A percentile compares a stretch with the other conserved stretches of the same genome.
phyloP scores from a whole-genome alignment of 1,140 invertebrate genomes.

The Rhagoletis zephyria region DNA sequence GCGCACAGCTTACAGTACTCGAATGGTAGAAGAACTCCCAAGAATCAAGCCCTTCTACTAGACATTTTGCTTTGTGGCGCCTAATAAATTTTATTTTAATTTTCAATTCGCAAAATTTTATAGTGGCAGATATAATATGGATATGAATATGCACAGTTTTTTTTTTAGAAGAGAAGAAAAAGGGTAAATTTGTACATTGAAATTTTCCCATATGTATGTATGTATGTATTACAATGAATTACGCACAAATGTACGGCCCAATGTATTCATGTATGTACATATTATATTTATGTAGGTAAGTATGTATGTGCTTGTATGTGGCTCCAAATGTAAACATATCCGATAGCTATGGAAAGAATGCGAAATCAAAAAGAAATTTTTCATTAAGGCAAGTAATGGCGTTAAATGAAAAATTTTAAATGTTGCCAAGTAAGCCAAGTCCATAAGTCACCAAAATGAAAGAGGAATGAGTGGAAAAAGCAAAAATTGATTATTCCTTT shows the following conservation, averaged over 20 bases:
- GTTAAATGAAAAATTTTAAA: constrained; percentile 22
- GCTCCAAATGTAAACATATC: background rate
- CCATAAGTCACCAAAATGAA: background rate
- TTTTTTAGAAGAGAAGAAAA: too few relatives aligned
- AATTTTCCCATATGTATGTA: background rate
- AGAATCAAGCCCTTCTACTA: background rate
- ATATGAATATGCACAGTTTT: background rate
- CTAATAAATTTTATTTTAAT: constrained; percentile 52
- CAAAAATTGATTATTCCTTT: background rate
- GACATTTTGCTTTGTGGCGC: background rate
- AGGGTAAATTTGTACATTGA: too few relatives aligned
- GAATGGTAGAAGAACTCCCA: background rate
- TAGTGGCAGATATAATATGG: background rate
- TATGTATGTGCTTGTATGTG: background rate
- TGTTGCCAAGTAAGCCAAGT: background rate
- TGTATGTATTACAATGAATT: background rate
- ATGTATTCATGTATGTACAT: background rate
- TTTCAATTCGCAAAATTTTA: constrained; percentile 10
- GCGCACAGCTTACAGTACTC: background rate
- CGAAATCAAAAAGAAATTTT: constrained; percentile 50
- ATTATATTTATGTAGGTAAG: background rate
- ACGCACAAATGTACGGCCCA: background rate
- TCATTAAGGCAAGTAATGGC: constrained; percentile 29
- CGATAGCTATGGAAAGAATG: constrained; percentile 4
- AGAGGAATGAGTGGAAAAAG: background rate